phyloP scores from a whole-genome alignment of 2,797 vertebrate species.

The Acanthornis magna region DNA sequence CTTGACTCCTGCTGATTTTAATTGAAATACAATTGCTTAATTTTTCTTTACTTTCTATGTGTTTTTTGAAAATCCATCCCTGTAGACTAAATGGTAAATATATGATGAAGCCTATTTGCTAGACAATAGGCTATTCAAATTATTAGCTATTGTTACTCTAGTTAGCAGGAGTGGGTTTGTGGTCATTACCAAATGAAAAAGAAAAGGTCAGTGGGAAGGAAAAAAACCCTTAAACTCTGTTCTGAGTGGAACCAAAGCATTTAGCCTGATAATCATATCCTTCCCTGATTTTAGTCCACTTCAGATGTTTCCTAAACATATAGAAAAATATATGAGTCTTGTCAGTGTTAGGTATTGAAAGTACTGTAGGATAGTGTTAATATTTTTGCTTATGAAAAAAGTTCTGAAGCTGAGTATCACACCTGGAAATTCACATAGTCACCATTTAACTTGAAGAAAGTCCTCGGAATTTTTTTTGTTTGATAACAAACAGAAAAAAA shows the following conservation, averaged over 20 bases:
- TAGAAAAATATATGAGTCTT: not conserved
- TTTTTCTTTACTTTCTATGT: conserved; percentile 18
- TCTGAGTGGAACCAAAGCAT: not conserved
- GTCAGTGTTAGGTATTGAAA: not conserved
- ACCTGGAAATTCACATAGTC: not conserved
- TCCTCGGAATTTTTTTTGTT: not conserved
- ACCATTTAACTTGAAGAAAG: not conserved
- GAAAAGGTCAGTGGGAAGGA: not conserved
- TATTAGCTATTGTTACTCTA: not conserved
- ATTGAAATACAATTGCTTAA: not conserved
- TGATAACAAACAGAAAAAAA: not conserved
- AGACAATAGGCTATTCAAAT: not conserved
- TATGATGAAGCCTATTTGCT: not conserved
- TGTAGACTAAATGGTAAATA: not conserved
- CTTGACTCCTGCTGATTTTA: not conserved
- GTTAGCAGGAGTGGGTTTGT: not conserved
- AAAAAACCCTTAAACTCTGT: not conserved
- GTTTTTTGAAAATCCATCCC: not conserved
- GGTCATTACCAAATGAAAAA: not conserved
- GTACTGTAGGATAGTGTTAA: not conserved
- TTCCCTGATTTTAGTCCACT: not conserved
- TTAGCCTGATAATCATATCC: not conserved
- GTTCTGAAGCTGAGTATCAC: not conserved
- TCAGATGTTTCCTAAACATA: not conserved
- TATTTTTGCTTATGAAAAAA: not conserved